Base-by-base conservation (phyloP, 1,140 invertebrate species). In the Sminthurides bifidus region DNA sequence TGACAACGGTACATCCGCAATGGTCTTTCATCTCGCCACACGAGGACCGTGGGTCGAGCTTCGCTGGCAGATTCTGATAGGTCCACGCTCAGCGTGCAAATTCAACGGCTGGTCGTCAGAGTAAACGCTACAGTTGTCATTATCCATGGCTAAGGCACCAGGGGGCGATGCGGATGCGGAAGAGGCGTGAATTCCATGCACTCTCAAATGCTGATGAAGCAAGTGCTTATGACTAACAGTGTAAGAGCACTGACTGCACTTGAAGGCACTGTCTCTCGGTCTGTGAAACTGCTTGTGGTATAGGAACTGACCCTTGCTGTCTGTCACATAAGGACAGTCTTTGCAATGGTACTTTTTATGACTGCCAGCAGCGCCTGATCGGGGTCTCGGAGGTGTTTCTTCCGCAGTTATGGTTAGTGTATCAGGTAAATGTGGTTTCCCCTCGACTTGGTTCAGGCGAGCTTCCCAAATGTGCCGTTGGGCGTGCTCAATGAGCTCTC, bases 241-340 rank as follows among this genome's bases (percentile, higher is more conserved):
- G 66, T 88, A 92, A 57, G 81, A 80, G 70, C 87, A 92, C 53
- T 81, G 72, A 0, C 77, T 76, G 69, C 87, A 91, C 68, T 85
- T 84, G 70, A 83, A 89, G 24, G 80, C 79, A 2, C 78, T 77
- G 43, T 80, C 76, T 49, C 79, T 77, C 5, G 82, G 77, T 37
- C 83, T 77, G 67, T 92, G 87, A 66, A 90, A 85, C 68, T 90
- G 85, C 62, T 84, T 83, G 86, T 78, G 76, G 68, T 89, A 87
- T 59, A 84, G 77, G 65, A 81, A 86, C 67, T 90, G 85, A 38
- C 83, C 84, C 69, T 86, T 85, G 66, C 82, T 87, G 66, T 86
- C 84, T 26, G 81, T 85, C 56, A 83, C 81, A 68, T 85, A 87
- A 0, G 85, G 85, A 69, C 85, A 88, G 38, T 78, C 73, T 0